A percentile compares a stretch with the other conserved stretches of the same genome.
Conservation (phyloP, 2,888 invertebrate species). For the Chydorus sphaericus region DNA sequence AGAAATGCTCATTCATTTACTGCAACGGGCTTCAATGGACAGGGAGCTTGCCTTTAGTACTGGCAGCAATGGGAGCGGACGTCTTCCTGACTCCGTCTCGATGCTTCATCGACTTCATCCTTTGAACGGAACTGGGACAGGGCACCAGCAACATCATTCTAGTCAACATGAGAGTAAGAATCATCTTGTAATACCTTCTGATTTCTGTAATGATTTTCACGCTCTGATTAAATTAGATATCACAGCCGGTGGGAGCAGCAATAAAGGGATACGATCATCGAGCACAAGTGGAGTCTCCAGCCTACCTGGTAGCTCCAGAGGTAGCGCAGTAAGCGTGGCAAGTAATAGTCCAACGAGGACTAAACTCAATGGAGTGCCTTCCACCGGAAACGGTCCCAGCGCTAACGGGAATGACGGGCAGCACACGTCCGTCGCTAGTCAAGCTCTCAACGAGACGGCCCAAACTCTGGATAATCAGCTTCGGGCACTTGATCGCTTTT, state of each 20-base stretch:
- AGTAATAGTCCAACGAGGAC: conserved; percentile 1
- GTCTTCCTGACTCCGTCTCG: conserved; percentile 1
- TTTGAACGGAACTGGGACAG: background rate
- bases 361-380: background rate
- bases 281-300: conserved; percentile 6
- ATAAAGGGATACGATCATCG: too few relatives aligned
- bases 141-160: background rate
- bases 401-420: background rate
- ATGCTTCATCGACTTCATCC: too few relatives aligned
- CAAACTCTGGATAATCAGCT: conserved; percentile 10
- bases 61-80: background rate
- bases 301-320: conserved; percentile 9
- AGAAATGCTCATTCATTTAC: conserved; percentile 77
- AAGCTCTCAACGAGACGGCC: background rate
- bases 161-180: background rate
- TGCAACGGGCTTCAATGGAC: conserved; percentile 36
- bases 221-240: background rate
- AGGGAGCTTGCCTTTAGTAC: background rate
- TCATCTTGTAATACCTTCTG: background rate
- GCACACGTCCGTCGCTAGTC: background rate
- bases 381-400: background rate
- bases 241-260: background rate
- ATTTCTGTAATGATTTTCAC: background rate
- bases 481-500: conserved; percentile 7
- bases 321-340: conserved; percentile 13